A percentile compares a stretch with the other conserved stretches of the same genome.
Conservation (phyloP, 1,140 invertebrate species). For the Triops cancriformis region DNA sequence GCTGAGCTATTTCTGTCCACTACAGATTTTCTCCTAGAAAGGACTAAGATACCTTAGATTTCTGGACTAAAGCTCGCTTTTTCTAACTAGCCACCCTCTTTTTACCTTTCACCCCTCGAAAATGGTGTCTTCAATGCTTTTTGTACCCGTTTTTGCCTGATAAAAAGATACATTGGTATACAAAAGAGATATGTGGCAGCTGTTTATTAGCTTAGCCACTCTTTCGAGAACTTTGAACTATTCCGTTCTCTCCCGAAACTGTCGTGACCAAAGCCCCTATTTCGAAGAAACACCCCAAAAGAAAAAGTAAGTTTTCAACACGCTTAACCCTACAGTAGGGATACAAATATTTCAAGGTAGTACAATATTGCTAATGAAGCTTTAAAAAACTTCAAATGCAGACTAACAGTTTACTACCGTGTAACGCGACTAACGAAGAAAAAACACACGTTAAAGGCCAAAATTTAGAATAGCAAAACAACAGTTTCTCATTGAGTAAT, state of each 20-base stretch:
- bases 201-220: background rate
- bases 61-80: background rate
- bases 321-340: no score
- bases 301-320: background rate
- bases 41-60: background rate
- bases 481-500: no score
- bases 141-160: background rate
- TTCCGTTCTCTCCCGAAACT: background rate
- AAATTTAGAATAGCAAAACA: no score
- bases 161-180: background rate
- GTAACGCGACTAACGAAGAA: no score
- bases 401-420: no score
- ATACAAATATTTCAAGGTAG: no score
- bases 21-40: background rate
- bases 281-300: background rate
- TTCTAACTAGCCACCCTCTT: background rate
- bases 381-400: no score
- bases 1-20: background rate
- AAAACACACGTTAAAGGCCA: no score
- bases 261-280: background rate
- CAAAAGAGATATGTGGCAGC: background rate
- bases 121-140: background rate
- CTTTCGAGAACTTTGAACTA: background rate
- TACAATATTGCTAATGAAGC: no score
- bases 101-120: background rate